A percentile compares a stretch with the other conserved stretches of the same genome.
phyloP scores from a whole-genome alignment of 1,140 invertebrate genomes.

The Drosophila persimilis region DNA sequence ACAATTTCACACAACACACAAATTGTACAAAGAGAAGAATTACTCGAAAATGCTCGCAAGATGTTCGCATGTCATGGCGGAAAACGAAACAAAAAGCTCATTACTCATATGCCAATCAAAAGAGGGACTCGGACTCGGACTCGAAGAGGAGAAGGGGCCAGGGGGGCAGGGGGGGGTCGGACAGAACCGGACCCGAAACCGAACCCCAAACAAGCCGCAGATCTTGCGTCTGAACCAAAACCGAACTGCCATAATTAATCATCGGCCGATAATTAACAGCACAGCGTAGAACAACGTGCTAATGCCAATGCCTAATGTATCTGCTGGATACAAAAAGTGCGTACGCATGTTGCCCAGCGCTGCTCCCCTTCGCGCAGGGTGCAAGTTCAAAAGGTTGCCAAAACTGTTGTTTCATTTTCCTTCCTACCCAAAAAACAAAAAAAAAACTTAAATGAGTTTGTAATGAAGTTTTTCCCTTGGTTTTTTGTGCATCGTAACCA shows the following conservation, averaged over 20 bases:
- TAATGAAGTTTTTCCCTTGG: constrained; percentile 22
- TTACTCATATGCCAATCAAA: constrained; percentile 81
- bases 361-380: too few relatives aligned
- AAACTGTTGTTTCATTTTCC: constrained; percentile 60
- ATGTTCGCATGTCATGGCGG: constrained; percentile 55
- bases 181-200: not conserved
- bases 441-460: constrained; percentile 47
- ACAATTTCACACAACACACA: constrained; percentile 74
- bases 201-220: constrained; percentile 55
- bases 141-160: too few relatives aligned
- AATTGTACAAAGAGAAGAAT: constrained; percentile 46
- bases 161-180: too few relatives aligned
- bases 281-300: constrained; percentile 65
- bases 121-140: not conserved
- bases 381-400: constrained; percentile 67
- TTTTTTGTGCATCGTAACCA: constrained; percentile 56
- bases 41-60: constrained; percentile 57
- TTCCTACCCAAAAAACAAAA: not conserved
- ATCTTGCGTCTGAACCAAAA: constrained; percentile 47
- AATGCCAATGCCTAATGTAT: constrained; percentile 43
- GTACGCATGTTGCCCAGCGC: constrained; percentile 24
- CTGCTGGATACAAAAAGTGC: constrained; percentile 52
- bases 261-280: constrained; percentile 78
- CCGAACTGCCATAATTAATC: constrained; percentile 71
- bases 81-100: constrained; percentile 75